Conservation (phyloP, 2,888 invertebrate species). For the Pycnomerus fuliginosus region DNA sequence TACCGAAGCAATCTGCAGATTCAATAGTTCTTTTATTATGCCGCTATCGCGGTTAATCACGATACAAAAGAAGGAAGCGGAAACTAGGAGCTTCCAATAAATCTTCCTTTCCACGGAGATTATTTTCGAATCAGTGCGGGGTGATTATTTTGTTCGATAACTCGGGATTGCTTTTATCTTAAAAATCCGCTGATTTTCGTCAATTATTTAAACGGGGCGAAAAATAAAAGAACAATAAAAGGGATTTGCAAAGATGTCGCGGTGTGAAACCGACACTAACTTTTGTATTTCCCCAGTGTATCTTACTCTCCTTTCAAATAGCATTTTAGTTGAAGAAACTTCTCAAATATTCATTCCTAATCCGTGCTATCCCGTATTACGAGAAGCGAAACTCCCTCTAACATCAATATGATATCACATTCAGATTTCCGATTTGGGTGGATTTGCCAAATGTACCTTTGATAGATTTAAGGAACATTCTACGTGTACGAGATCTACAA, state of each 20-base stretch:
- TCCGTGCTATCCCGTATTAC: constrained; percentile 13
- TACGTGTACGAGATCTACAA: too few species aligned
- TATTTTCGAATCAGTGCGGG: constrained; percentile 31
- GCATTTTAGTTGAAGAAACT: constrained; percentile 14
- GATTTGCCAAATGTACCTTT: neutral
- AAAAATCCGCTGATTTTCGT: neutral
- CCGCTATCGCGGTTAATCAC: constrained; percentile 23
- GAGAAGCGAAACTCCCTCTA: neutral
- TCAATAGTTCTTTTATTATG: too few species aligned
- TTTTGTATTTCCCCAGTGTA: constrained; percentile 21
- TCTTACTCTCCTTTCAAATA: constrained; percentile 2
- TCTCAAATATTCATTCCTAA: constrained; percentile 24
- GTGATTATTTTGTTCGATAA: constrained; percentile 28
- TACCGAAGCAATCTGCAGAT: too few species aligned
- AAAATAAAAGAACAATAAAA: too few species aligned
- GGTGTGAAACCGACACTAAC: constrained; percentile 18
- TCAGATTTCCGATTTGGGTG: neutral
- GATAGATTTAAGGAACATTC: neutral
- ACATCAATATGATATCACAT: neutral
- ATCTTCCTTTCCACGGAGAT: constrained; percentile 28
- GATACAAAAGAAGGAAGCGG: constrained; percentile 17
- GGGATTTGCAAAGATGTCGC: too few species aligned
- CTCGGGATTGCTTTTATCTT: constrained; percentile 16
- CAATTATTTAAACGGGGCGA: too few species aligned
- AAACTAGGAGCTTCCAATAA: constrained; percentile 23